phyloP scores from a whole-genome alignment of 2,113 vertebrate genomes.

The Cepphus grylle region DNA sequence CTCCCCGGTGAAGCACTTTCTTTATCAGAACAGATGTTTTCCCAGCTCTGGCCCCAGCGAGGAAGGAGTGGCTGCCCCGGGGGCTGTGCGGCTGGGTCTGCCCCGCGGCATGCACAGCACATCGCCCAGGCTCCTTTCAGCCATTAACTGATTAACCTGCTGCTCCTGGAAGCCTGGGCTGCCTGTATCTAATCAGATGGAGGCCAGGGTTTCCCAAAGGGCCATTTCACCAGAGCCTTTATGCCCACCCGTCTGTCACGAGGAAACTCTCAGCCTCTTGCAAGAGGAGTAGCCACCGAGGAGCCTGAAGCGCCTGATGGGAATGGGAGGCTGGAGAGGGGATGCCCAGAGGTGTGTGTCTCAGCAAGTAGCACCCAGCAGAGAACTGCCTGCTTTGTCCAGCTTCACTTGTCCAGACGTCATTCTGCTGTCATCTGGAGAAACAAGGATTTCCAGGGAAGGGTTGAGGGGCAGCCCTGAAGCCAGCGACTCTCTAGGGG shows the following conservation, averaged over 20 bases:
- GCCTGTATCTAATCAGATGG: constrained; percentile 45
- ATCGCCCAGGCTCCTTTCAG: not conserved
- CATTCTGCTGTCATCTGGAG: not conserved
- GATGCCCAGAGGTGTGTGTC: not conserved
- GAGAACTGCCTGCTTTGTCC: not conserved
- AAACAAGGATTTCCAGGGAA: not conserved
- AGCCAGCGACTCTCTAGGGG: not conserved
- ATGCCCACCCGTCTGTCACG: not conserved
- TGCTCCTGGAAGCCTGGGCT: constrained; percentile 19
- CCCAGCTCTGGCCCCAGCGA: not conserved
- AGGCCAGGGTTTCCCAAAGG: constrained; percentile 15
- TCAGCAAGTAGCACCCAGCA: not conserved
- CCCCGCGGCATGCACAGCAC: not conserved
- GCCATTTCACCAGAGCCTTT: constrained; percentile 13
- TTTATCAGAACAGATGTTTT: constrained; percentile 61
- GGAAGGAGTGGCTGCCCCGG: constrained; percentile 5
- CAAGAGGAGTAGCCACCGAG: not conserved
- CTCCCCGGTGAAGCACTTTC: not conserved
- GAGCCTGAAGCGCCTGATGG: not conserved
- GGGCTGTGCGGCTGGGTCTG: not conserved
- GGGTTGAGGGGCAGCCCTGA: not conserved
- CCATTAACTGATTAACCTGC: constrained; percentile 69
- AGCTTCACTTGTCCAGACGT: not conserved
- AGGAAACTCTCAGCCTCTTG: not conserved
- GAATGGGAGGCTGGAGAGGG: not conserved